Conservation (phyloP, 2,113 vertebrate genomes). For the Oryzias celebensis region DNA sequence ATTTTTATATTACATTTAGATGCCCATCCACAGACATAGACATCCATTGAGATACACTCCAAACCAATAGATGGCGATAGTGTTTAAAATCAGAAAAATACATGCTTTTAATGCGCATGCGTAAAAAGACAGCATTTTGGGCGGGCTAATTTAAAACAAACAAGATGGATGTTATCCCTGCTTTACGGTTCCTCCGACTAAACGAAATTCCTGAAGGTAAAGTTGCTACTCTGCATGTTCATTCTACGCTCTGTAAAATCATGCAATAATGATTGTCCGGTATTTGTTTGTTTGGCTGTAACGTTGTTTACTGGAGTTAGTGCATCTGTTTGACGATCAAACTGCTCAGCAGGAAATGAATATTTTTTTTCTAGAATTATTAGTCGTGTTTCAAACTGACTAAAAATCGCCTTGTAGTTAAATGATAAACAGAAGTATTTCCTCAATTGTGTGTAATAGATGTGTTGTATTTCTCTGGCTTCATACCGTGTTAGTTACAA, state of each 20-base stretch:
- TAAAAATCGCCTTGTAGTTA: too few species aligned
- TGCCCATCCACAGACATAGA: too few species aligned
- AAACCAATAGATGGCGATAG: slow-evolving; percentile 9
- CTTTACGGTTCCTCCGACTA: slow-evolving; percentile 63
- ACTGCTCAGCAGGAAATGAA: too few species aligned
- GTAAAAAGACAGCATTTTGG: neutral
- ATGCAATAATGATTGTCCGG: fast-evolving
- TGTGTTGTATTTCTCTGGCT: too few species aligned
- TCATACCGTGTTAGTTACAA: too few species aligned
- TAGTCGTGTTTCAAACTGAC: too few species aligned
- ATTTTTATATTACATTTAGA: too few species aligned
- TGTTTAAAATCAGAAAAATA: neutral
- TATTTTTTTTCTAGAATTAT: too few species aligned
- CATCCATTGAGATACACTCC: neutral
- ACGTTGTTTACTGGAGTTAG: too few species aligned
- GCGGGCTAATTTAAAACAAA: slow-evolving; percentile 69
- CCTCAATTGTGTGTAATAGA: too few species aligned
- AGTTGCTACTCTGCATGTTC: fast-evolving
- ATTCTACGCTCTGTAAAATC: fast-evolving
- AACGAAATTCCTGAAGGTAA: slow-evolving; percentile 59
- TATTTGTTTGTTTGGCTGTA: neutral
- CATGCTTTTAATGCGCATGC: slow-evolving; percentile 14
- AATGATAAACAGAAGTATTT: too few species aligned
- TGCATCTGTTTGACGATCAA: too few species aligned
- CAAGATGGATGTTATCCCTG: slow-evolving; percentile 68